phyloP scores from a whole-genome alignment of 2,888 invertebrate species.

The Cantharis nigra region DNA sequence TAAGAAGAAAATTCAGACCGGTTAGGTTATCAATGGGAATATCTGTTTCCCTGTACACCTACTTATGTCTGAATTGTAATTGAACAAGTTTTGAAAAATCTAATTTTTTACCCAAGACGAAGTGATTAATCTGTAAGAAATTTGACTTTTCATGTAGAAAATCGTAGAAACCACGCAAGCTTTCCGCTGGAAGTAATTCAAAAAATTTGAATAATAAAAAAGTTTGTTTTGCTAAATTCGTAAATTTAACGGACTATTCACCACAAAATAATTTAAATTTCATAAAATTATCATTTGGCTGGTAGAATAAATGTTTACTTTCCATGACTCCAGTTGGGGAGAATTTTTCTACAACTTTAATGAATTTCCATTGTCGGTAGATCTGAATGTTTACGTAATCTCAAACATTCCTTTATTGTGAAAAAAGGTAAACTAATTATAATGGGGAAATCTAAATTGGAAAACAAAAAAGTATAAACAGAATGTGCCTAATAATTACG shows the following conservation, averaged over 20 bases:
- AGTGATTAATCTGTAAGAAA: background rate
- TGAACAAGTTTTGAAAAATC: too few relatives aligned
- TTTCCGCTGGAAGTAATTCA: background rate
- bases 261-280: background rate
- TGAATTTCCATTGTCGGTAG: background rate
- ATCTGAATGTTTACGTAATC: background rate
- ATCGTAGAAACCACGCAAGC: background rate
- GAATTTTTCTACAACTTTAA: background rate
- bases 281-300: background rate
- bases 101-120: background rate
- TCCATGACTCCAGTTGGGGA: background rate
- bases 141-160: background rate
- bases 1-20: background rate
- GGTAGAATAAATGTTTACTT: background rate
- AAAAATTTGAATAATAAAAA: background rate
- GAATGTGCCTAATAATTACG: background rate
- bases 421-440: background rate
- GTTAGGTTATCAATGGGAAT: background rate
- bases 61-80: background rate
- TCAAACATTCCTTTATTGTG: background rate
- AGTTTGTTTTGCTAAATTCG: background rate
- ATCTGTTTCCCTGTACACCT: background rate
- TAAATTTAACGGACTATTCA: background rate
- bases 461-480: background rate
- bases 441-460: background rate